Conservation (phyloP, 2,113 vertebrate genomes). For the Cyprinodon brontotheroides region DNA sequence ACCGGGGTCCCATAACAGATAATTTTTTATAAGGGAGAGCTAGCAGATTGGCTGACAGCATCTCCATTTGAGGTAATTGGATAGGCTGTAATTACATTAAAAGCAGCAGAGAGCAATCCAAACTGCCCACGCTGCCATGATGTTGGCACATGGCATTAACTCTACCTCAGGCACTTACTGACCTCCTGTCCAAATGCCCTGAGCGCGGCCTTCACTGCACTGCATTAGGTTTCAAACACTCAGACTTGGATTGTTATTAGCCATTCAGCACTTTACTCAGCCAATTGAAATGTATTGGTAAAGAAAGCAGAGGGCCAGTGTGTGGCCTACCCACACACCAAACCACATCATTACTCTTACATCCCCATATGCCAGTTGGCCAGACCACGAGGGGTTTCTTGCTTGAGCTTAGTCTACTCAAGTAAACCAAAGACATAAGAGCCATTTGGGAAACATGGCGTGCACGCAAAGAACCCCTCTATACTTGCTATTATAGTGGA, state of each 20-base stretch:
- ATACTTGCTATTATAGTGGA: conserved; percentile 22
- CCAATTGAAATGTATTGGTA: conserved; percentile 69
- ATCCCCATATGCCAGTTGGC: conserved; percentile 63
- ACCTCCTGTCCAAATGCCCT: conserved; percentile 57
- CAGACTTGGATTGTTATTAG: conserved; percentile 58
- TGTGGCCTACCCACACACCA: conserved; percentile 77
- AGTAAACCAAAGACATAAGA: conserved; percentile 49
- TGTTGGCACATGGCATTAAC: conserved; percentile 48
- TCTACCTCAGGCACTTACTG: conserved; percentile 46
- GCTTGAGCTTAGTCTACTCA: conserved; percentile 37
- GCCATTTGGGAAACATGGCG: conserved; percentile 57
- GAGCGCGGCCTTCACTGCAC: conserved; percentile 37
- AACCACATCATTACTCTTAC: conserved; percentile 79
- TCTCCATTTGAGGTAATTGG: conserved; percentile 72
- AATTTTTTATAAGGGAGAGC: conserved; percentile 63
- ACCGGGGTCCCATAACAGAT: conserved; percentile 61
- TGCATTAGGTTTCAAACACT: conserved; percentile 63
- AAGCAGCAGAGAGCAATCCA: conserved; percentile 55
- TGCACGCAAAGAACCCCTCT: conserved; percentile 34
- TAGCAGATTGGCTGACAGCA: conserved; percentile 62
- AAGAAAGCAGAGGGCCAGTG: conserved; percentile 75
- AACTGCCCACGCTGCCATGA: conserved; percentile 50
- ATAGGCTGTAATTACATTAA: conserved; percentile 75
- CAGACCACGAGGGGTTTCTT: conserved; percentile 52
- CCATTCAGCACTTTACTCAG: conserved; percentile 72